Evolutionary conservation across 2,888 invertebrate genomes (phyloP), one percentile per base, ranked within the genome.

Genomic region (Lymantria dispar): DNA sequence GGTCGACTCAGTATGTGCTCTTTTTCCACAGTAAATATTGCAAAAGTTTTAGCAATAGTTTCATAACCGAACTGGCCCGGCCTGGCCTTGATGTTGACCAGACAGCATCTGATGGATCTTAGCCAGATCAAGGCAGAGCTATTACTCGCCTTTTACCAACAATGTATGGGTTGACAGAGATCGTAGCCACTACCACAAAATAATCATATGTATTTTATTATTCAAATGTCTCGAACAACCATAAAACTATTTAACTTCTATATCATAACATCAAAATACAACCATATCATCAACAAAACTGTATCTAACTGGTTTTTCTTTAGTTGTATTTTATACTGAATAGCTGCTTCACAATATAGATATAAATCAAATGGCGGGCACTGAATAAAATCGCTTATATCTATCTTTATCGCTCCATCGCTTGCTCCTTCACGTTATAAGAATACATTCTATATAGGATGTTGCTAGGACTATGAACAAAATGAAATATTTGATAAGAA

Each of bases 311-410:
- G 56, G 60, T 67, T 64, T 52, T 36, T 13, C 10, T 53, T 50
- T 52, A 45, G 49, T 60, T 62, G 55, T 65, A 58, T 64, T 53
- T 55, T 56, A 58, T 56, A 69, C 56, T 68, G 61, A 64, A 65
- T 62, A 60, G 58, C 50, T 47, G 56, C 63, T 73, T 76, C 75
- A 87, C 87, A 87, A 87, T 87, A 83, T 85, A 86, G 87, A 85
- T 85, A 87, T 87, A 87, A 87, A 87, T 87, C 87, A 87, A 76
- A 62, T 38, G 71, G 58, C 64, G 75, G 69, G 72, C 76, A 73
- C 76, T 85, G 87, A 86, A 87, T 87, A 83, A 87, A 83, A 87
- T 85, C 85, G 78, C 76, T 78, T 80, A 76, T 75, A 83, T 84
- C 83, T 78, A 70, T 68, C 60, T 73, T 76, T 79, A 84, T 85